Evolutionary conservation across 2,797 vertebrate genomes (phyloP), one percentile per base, ranked within the genome.

Genomic region (Aphelocoma californica): DNA sequence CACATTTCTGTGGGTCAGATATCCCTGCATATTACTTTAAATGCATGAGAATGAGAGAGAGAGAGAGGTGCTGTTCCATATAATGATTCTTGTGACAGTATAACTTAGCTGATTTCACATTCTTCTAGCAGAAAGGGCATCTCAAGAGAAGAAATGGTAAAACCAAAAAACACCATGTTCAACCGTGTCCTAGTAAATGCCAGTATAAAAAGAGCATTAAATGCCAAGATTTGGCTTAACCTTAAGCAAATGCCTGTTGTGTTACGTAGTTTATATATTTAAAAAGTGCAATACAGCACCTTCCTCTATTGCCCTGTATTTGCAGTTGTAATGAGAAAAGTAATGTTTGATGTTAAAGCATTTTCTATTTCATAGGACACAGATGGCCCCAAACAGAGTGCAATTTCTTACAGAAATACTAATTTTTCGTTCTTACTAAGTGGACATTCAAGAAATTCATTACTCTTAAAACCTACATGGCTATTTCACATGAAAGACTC

Each of bases 231-330:
- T 40, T 18, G 20, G 36, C 17, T 83, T 80, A 70, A 53, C 28
- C 72, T 88, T n/a, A 51, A 20, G 11, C 15, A 10, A 93, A 83
- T 25, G 7, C 3, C 36, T 42, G 2, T 8, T 56, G 21, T n/a
- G 6, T 21, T 70, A 44, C 1, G 18, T 1, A 44, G 31, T 19
- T 6, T 38, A 38, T 18, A 60, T 45, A 50, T 8, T 42, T 58
- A 34, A 18, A 42, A 51, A 6, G 14, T 1, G 0, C 34, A 66
- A 44, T 3, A 8, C 2, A 10, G 20, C 21, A 25, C 40, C 11
- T 45, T 81, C 38, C 14, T 72, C 47, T 73, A 56, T 12, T 4
- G 11, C 25, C n/a, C 44, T 71, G 47, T 28, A 81, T 32, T 28
- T 74, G 36, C 21, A 86, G 40, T 6, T 62, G 57, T 61, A 89